Conservation (phyloP, 2,888 invertebrate species). For the Ditula angustiorana region DNA sequence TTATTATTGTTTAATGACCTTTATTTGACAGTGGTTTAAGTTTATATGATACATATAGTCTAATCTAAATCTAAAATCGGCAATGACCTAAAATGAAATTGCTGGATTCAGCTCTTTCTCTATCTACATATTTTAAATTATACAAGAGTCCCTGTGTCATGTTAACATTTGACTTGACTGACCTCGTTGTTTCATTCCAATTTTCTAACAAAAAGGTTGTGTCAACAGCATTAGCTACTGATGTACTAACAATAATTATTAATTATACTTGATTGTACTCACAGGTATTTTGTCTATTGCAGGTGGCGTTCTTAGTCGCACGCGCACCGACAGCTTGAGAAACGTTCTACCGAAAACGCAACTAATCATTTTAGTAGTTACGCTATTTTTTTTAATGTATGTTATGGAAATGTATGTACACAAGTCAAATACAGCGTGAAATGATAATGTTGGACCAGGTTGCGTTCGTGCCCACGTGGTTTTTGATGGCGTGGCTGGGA, state of each 20-base stretch:
- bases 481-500: constrained; percentile 87
- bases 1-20: background rate
- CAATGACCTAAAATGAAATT: too few species aligned
- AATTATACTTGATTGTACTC: background rate
- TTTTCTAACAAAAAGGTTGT: constrained; percentile 5
- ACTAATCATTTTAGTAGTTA: constrained; percentile 51
- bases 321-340: constrained; percentile 57
- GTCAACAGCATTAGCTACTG: constrained; percentile 30
- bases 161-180: too few species aligned
- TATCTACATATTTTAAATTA: too few species aligned
- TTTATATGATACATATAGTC: background rate
- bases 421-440: constrained; percentile 47
- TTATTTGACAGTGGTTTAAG: background rate
- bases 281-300: constrained; percentile 55
- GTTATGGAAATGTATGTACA: constrained; percentile 64
- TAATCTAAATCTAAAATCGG: too few species aligned
- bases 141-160: too few species aligned
- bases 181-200: background rate
- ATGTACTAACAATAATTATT: background rate
- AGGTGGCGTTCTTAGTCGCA: constrained; percentile 81
- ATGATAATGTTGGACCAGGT: constrained; percentile 76
- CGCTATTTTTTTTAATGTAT: constrained; percentile 51
- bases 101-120: too few species aligned
- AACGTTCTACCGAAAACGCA: constrained; percentile 48
- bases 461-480: constrained; percentile 82